Evolutionary conservation across 2,113 vertebrate genomes (phyloP).

Genomic region (Microcebus murinus): DNA sequence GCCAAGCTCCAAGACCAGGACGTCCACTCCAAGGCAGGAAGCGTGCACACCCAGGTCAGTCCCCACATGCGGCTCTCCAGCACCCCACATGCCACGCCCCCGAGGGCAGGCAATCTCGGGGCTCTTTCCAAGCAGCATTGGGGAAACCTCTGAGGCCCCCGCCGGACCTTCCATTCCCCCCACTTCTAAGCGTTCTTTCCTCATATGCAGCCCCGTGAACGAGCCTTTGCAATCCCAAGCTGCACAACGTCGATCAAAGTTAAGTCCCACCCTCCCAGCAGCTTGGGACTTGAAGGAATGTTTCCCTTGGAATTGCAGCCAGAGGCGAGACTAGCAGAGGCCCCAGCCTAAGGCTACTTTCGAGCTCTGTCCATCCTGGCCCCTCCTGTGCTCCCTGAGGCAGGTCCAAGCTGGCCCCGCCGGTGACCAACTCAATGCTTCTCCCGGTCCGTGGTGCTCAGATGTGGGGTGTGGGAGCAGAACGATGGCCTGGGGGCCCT

Average conservation of each 20-base stretch:
- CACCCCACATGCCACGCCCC: background rate
- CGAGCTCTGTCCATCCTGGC: background rate
- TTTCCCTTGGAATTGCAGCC: background rate
- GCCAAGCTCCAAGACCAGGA: background rate
- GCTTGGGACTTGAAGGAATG: background rate
- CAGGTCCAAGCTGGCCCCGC: no score
- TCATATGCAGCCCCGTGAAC: fast-evolving
- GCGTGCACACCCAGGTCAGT: fast-evolving
- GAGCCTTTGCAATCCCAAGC: background rate
- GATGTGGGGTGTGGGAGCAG: fast-evolving
- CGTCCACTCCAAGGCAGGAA: fast-evolving
- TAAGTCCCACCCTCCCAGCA: background rate
- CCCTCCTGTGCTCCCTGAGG: background rate
- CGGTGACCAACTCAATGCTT: background rate
- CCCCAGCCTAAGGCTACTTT: no score
- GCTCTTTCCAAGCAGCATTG: background rate
- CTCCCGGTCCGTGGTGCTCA: background rate
- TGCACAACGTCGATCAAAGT: fast-evolving
- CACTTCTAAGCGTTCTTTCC: background rate
- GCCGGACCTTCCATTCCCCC: no score
- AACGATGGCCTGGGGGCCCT: background rate
- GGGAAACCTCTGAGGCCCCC: background rate
- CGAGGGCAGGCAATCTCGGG: no score
- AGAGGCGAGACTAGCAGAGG: background rate
- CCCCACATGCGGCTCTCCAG: background rate